Evolutionary conservation across 2,797 vertebrate species (phyloP), one percentile per base, ranked within the genome.

Genomic region (Sebastes reedi): DNA sequence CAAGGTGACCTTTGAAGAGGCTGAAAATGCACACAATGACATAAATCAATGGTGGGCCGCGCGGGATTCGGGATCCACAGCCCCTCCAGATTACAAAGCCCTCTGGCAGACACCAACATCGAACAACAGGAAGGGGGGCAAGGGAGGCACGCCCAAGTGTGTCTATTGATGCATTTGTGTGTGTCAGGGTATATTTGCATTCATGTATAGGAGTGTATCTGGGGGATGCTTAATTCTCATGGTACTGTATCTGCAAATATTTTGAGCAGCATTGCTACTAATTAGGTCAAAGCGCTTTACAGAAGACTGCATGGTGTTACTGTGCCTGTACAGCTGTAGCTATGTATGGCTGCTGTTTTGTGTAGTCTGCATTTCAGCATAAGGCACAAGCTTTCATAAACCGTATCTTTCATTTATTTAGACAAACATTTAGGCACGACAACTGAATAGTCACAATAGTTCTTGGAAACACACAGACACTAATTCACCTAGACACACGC

Each of bases 1-100:
- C 89, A 94, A 95, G 94, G 94, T 95, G 93, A 95, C 94, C 94
- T 94, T 87, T 92, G 90, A 89, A 93, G 89, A 85, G 90, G 89
- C 91, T 93, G 88, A 91, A 92, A 94, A 92, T 75, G 87, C 93
- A 93, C 88, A 93, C 90, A 91, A 91, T 92, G 93, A 92, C 94
- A 94, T 94, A 93, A 95, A 95, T 95, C 94, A 94, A 94, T 93
- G 89, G 67, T 27, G 81, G 87, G 81, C 87, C 88, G 20, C 80
- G 0, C 52, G 89, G 92, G 93, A 91, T 87, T 92, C 42, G 32
- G 79, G 88, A 90, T 92, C 77, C 85, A 88, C 84, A 83, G 84
- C 84, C 86, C 85, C 89, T 89, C 55, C 79, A 92, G 87, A 91
- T 91, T 89, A 87, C 80, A 86, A 84, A 88, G 84, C 80, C 90